Percentiles rank a stretch among this genome's conserved stretches.
Evolutionary conservation across 2,797 vertebrate genomes (phyloP).

Genomic region (Chloroceryle inda): DNA sequence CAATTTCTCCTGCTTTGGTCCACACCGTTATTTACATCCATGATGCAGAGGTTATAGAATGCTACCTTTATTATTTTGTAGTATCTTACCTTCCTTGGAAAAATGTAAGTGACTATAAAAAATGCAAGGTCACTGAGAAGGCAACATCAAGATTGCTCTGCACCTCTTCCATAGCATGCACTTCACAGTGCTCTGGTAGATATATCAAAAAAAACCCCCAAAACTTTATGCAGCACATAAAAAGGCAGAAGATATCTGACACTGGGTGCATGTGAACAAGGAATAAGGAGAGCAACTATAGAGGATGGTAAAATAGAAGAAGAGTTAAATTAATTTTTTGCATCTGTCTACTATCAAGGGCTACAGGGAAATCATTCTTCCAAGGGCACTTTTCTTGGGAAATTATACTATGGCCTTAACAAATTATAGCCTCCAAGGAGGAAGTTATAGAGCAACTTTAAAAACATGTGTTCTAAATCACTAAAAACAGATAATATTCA

Average conservation of each 20-base stretch:
- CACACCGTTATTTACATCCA: background rate
- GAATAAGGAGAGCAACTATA: background rate
- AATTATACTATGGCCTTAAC: slow-evolving; percentile 50
- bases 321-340: slow-evolving; percentile 55
- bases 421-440: slow-evolving; percentile 34
- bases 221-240: background rate
- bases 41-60: background rate
- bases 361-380: slow-evolving; percentile 39
- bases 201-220: background rate
- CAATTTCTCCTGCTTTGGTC: background rate
- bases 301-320: background rate
- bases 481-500: slow-evolving; percentile 47
- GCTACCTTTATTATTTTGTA: background rate
- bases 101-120: background rate
- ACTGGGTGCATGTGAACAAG: background rate
- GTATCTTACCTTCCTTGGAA: background rate
- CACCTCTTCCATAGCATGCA: background rate
- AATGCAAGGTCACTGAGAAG: background rate
- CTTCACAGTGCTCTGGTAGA: background rate
- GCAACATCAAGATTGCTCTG: background rate
- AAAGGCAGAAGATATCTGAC: background rate
- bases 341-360: background rate
- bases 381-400: slow-evolving; percentile 51
- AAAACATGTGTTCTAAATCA: slow-evolving; percentile 64
- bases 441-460: slow-evolving; percentile 48